phyloP scores from a whole-genome alignment of 2,113 vertebrate genomes.

The Gymnarchus niloticus region DNA sequence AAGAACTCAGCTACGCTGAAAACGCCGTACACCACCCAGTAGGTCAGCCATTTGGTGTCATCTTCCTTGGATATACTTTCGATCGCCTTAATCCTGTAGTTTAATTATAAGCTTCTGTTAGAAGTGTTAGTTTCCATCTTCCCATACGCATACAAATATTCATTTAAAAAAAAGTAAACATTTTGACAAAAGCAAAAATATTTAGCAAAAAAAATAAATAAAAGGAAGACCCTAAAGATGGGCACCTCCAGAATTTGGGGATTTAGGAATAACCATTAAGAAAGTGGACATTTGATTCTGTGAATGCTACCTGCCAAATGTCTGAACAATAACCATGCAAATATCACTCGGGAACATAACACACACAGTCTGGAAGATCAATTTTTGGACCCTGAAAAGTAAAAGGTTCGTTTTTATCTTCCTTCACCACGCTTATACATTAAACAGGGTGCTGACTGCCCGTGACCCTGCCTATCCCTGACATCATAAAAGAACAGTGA shows the following conservation, averaged over 20 bases:
- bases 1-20: constrained; percentile 96
- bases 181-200: no score
- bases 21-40: constrained; percentile 95
- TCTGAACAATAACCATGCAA: background rate
- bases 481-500: background rate
- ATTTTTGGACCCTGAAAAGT: no score
- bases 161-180: no score
- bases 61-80: constrained; percentile 95
- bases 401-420: background rate
- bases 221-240: background rate
- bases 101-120: constrained; percentile 19
- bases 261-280: background rate
- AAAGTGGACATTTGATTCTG: background rate
- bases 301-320: background rate
- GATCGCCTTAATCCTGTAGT: constrained; percentile 90
- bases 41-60: constrained; percentile 96
- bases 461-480: background rate
- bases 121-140: no score
- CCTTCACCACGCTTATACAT: background rate
- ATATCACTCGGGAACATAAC: background rate
- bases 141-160: no score
- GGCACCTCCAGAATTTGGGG: background rate
- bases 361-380: no score
- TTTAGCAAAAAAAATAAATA: background rate
- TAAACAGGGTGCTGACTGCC: background rate